Evolutionary conservation across 2,888 invertebrate genomes (phyloP).

Genomic region (Bugulina stolonifera): DNA sequence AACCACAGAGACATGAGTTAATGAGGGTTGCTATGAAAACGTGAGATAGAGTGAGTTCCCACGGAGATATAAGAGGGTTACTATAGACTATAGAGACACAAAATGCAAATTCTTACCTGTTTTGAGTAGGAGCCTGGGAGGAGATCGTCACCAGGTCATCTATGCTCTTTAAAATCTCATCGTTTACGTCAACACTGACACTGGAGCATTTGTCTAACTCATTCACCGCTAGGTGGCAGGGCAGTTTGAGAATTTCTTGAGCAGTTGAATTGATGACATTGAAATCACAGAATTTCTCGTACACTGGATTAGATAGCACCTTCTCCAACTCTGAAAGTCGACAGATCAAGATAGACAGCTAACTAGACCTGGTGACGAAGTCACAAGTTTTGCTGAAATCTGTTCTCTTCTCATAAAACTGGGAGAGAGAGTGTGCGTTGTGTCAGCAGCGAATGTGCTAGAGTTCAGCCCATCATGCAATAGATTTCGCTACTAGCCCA

Average conservation of each 20-base stretch:
- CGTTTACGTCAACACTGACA: neutral
- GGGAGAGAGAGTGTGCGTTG: no score
- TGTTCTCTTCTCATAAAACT: no score
- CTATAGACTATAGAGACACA: neutral
- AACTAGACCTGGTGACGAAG: no score
- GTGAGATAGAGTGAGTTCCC: no score
- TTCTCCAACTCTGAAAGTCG: neutral
- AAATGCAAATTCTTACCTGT: neutral
- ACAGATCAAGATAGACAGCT: no score
- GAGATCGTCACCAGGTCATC: neutral
- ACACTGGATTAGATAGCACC: slow-evolving; percentile 13
- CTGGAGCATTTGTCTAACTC: neutral
- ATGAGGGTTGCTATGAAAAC: no score
- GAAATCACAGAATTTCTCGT: slow-evolving; percentile 13
- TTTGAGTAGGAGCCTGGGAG: neutral
- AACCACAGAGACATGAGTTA: no score
- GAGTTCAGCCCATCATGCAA: no score
- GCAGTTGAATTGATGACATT: neutral
- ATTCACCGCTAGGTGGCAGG: slow-evolving; percentile 14
- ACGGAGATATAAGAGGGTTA: no score
- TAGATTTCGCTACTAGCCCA: no score
- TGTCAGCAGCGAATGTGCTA: no score
- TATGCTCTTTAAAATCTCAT: neutral
- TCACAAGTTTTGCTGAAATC: no score
- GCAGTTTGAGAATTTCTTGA: neutral